phyloP scores from a whole-genome alignment of 2,113 vertebrate species.

The Hippocampus barbouri region DNA sequence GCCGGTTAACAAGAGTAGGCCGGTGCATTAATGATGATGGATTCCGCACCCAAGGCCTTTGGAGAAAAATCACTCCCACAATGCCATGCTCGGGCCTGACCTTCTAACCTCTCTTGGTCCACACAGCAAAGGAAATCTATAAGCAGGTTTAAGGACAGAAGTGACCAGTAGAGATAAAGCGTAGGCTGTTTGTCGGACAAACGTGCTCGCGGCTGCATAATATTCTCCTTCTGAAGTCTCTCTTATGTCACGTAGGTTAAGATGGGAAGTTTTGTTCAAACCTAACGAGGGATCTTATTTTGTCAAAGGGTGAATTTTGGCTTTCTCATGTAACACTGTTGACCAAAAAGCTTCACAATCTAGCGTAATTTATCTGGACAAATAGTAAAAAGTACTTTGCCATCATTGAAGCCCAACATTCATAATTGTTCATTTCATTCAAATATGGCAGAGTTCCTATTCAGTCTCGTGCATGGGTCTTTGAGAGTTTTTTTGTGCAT shows the following conservation, averaged over 20 bases:
- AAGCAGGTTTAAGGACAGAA: constrained; percentile 82
- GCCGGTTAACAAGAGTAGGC: constrained; percentile 80
- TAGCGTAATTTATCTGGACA: no score
- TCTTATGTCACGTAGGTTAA: constrained; percentile 46
- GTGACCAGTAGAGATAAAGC: constrained; percentile 60
- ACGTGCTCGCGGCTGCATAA: constrained; percentile 69
- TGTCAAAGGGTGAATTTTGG: constrained; percentile 59
- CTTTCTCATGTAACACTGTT: constrained; percentile 4
- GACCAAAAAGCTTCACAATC: no score
- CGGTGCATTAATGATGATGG: constrained; percentile 96
- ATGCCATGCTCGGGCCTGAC: constrained; percentile 85
- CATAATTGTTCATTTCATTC: no score
- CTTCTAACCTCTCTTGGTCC: constrained; percentile 89
- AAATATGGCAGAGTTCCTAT: no score
- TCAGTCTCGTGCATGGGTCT: neutral
- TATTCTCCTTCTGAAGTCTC: constrained; percentile 59
- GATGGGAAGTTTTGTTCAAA: constrained; percentile 68
- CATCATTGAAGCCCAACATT: neutral
- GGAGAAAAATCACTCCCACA: constrained; percentile 90
- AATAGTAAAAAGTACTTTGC: no score
- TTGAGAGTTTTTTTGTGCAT: neutral
- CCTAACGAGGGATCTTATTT: constrained; percentile 64
- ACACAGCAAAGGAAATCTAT: constrained; percentile 88
- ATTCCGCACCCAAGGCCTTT: constrained; percentile 82
- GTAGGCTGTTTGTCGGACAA: constrained; percentile 76